Base-by-base conservation (phyloP, 2,888 invertebrate species). In the Hesperia comma region DNA sequence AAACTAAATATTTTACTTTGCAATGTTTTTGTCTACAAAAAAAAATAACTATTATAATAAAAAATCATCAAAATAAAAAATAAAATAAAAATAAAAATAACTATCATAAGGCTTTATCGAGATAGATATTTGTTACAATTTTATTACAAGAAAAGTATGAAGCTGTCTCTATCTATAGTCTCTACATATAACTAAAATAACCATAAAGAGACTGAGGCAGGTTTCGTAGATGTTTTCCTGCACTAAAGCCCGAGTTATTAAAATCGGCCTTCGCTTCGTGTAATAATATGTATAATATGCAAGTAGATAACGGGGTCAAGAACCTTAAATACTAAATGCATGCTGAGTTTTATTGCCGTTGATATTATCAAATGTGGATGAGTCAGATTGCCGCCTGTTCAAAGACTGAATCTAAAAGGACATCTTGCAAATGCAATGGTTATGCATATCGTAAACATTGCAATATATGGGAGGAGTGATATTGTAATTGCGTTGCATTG, bases 281-380 rank as follows among this genome's bases (percentile, higher is more conserved):
- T 33, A 49, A 49, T 4, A 10, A 49, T 33, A 49, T 56, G 37
- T 19, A 46, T 46, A 37, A 33, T 46, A 62, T 54, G 32, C 26
- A 60, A 26, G 61, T 33, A 32, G 54, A 33, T 43, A 60, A 46
- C 32, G 41, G 33, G 66, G 43, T 43, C 54, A 60, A 60, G n/a
- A 26, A 41, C 43, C 60, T 60, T 46, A 33, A 57, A 60, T 60
- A 66, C 33, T 26, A 54, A 60, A 54, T 37, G 53, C 43, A 66
- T 53, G 26, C 60, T 37, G 33, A 54, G 43, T 66, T 64, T 60
- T 66, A 64, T 58, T 64, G 53, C 19, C 15, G 53, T 21, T 60
- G 66, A 66, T 66, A 32, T 8, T 54, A 66, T 66, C 60, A 60
- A 40, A 64, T 53, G 19, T 26, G 58, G 51, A 41, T 64, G 64